Base-by-base conservation (phyloP, 2,888 invertebrate genomes). In the Schizaphis graminum region DNA sequence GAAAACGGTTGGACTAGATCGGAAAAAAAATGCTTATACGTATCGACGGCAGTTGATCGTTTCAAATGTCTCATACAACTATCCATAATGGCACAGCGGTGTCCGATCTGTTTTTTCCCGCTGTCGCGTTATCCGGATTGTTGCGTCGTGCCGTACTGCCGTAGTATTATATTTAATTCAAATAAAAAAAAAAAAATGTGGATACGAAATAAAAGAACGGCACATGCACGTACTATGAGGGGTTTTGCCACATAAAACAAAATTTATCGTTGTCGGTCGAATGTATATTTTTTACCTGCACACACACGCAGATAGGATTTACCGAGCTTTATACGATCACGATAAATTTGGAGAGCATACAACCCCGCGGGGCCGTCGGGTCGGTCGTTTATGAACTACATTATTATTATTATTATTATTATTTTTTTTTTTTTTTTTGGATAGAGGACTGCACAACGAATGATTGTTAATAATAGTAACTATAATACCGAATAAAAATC, bases 261-360 rank as follows among this genome's bases (percentile, higher is more conserved):
- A 89, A 93, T 93, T 89, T 93, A 93, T 93, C 53, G 93, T 93
- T 41, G 93, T 85, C 93, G 89, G 84, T 35, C 56, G 47, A 57
- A 67, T 77, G 47, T 56, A 77, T 67, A 53, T 41, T 61, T 92
- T 92, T 92, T 47, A 26, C 67, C 47, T 24, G 21, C 77, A 41
- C 91, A 26, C 56, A 10, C 8, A 28, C 88, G 16, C 41, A 28
- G 67, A 28, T 57, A 35, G 93, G 89, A 89, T 89, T 89, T 84
- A 26, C 84, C 84, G 84, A 56, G 92, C 67, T 88, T 77, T 89
- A 92, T 77, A 92, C 84, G 89, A 89, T 89, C 21, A 88, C 77
- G 53, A 92, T 89, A 93, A 89, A 93, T 93, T 93, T 24, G 53
- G 47, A 88, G 49, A 26, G 26, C 53, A 41, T 21, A 41, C 8